phyloP scores from a whole-genome alignment of 2,113 vertebrate genomes.

The Aspiorhynchus laticeps region DNA sequence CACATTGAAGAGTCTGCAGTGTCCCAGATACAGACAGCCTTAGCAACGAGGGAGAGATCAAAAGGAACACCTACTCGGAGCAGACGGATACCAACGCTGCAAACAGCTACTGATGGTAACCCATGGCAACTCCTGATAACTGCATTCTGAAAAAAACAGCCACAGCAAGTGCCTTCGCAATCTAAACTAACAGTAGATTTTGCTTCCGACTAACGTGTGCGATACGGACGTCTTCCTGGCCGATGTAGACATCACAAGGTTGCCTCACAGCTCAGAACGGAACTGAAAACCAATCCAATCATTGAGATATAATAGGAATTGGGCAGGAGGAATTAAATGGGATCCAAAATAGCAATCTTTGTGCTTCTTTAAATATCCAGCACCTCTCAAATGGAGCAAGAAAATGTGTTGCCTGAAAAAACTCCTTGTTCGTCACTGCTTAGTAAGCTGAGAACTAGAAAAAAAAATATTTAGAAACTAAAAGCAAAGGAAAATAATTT shows the following conservation, averaged over 20 bases:
- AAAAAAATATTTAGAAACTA: background rate
- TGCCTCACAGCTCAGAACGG: slow-evolving; percentile 22
- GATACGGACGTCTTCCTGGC: background rate
- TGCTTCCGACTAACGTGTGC: background rate
- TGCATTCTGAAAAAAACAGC: slow-evolving; percentile 19
- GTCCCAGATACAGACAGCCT: slow-evolving; percentile 61
- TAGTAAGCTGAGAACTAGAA: background rate
- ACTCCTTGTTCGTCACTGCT: background rate
- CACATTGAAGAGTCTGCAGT: slow-evolving; percentile 57
- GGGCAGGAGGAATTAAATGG: slow-evolving; percentile 5
- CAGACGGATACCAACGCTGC: slow-evolving; percentile 44
- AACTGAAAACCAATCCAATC: slow-evolving; percentile 9
- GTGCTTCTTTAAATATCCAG: slow-evolving; percentile 34
- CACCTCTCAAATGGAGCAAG: slow-evolving; percentile 18
- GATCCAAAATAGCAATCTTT: slow-evolving; percentile 31
- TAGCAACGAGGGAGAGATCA: slow-evolving; percentile 59
- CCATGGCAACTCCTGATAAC: slow-evolving; percentile 54
- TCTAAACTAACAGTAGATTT: slow-evolving; percentile 25
- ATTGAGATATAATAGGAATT: slow-evolving; percentile 27
- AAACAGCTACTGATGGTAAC: slow-evolving; percentile 50
- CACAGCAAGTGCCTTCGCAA: slow-evolving; percentile 15
- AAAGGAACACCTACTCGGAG: slow-evolving; percentile 60
- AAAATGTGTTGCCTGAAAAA: slow-evolving; percentile 17
- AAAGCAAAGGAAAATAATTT: background rate
- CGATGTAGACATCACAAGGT: slow-evolving; percentile 2